A percentile compares a stretch with the other conserved stretches of the same genome.
These are phyloP conservation scores for Malurus cyaneus DNA, from an alignment of 2,113 vertebrate genomes.

Conservation along the genomic window DNA sequence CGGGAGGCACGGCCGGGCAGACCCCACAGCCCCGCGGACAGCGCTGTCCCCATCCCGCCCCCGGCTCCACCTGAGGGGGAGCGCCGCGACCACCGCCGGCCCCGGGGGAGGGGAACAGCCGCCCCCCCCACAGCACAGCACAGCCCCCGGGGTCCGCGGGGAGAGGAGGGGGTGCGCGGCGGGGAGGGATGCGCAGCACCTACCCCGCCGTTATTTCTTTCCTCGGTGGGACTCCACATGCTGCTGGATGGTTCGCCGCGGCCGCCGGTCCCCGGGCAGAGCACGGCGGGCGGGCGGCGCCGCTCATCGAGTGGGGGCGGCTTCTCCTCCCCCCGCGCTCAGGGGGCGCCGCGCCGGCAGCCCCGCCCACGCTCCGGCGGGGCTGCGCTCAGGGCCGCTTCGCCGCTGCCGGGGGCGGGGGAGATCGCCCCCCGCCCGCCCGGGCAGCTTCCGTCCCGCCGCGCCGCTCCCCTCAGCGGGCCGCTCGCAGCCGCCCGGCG, in stretches of 20 bases:
- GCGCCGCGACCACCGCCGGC: background rate
- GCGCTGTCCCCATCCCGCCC: background rate
- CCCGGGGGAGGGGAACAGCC: background rate
- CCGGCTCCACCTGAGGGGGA: background rate
- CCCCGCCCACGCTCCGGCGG: too few relatives aligned
- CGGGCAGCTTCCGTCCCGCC: too few relatives aligned
- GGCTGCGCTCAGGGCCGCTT: too few relatives aligned
- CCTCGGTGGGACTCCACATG: constrained; percentile 94
- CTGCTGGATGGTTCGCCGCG: constrained; percentile 23
- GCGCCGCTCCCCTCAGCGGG: too few relatives aligned
- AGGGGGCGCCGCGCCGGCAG: too few relatives aligned
- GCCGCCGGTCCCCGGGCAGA: constrained; percentile 14
- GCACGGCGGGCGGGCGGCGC: background rate
- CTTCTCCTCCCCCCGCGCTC: background rate
- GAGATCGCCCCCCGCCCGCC: too few relatives aligned
- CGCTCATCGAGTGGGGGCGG: constrained; percentile 54
- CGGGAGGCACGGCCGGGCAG: background rate
- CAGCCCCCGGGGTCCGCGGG: background rate
- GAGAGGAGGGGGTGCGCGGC: background rate
- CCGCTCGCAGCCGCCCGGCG: too few relatives aligned
- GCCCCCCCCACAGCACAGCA: background rate
- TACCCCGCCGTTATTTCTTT: constrained; percentile 94
- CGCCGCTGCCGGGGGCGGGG: too few relatives aligned
- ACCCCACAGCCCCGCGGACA: background rate
- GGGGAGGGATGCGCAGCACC: constrained; percentile 60